Conservation (phyloP, 2,888 invertebrate species). For the Philopedon plagiatum region DNA sequence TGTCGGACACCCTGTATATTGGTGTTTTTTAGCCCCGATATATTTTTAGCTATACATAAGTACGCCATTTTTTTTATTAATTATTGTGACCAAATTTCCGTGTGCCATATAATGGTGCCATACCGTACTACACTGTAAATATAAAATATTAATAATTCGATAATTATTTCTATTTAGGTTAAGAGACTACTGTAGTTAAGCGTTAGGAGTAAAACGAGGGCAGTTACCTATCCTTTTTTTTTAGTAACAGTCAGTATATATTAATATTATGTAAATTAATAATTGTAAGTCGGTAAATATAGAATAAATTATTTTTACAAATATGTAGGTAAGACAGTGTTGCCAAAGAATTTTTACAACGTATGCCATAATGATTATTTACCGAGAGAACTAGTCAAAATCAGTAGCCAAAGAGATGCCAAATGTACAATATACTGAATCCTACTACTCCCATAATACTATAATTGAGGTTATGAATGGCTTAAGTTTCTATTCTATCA, state of each 20-base stretch:
- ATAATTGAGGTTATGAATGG: not conserved
- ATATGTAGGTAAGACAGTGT: not conserved
- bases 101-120: too few relatives aligned
- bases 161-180: not conserved
- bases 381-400: conserved; percentile 1
- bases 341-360: conserved; percentile 14
- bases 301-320: conserved; percentile 15
- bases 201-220: not conserved
- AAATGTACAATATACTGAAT: conserved; percentile 1
- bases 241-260: not conserved
- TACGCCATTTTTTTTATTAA: not conserved
- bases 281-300: not conserved
- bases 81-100: conserved; percentile 6
- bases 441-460: not conserved
- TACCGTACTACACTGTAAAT: conserved; percentile 8
- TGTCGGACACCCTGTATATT: too few relatives aligned
- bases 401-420: conserved; percentile 6
- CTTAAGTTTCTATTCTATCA: not conserved
- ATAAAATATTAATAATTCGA: conserved; percentile 2
- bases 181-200: not conserved
- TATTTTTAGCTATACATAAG: not conserved
- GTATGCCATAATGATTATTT: not conserved
- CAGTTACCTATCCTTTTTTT: not conserved
- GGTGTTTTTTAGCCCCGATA: too few relatives aligned
- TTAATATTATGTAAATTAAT: conserved; percentile 6